phyloP scores from a whole-genome alignment of 2,888 invertebrate species.

The Atethmia centrago region DNA sequence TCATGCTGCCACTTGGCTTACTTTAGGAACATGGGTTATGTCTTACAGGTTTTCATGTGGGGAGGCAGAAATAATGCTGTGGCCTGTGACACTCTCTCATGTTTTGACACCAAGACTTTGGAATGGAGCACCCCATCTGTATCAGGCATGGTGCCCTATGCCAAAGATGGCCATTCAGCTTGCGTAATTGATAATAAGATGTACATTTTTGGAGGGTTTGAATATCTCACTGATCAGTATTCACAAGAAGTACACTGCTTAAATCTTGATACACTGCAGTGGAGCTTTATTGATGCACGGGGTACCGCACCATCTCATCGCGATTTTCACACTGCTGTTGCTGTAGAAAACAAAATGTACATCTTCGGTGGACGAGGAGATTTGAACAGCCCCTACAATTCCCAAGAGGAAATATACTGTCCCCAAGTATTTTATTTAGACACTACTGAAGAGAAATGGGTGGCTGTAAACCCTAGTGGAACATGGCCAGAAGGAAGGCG shows the following conservation, averaged over 20 bases:
- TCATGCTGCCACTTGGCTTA: not conserved
- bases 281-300: conserved; percentile 92
- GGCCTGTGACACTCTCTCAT: conserved; percentile 95
- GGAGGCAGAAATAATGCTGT: conserved; percentile 97
- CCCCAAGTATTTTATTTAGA: conserved; percentile 94
- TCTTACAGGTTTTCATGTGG: conserved; percentile 94
- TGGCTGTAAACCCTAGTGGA: conserved; percentile 90
- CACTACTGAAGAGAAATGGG: conserved; percentile 93
- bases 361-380: conserved; percentile 97
- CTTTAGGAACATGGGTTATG: conserved; percentile 22
- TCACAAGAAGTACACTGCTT: conserved; percentile 94
- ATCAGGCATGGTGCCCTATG: conserved; percentile 93
- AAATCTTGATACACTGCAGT: conserved; percentile 93
- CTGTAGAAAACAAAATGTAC: conserved; percentile 95
- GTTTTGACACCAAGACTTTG: conserved; percentile 94
- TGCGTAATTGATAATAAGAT: conserved; percentile 94
- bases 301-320: conserved; percentile 93
- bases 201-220: conserved; percentile 98
- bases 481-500: conserved; percentile 94
- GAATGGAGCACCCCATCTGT: conserved; percentile 93
- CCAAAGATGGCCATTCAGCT: conserved; percentile 97
- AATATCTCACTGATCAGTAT: conserved; percentile 95
- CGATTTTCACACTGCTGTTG: conserved; percentile 97
- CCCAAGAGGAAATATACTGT: conserved; percentile 94
- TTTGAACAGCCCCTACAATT: conserved; percentile 87